These are phyloP conservation scores for Aplidium turbinatum DNA, from an alignment of 23 tunicate species.

Conservation along the genomic window DNA sequence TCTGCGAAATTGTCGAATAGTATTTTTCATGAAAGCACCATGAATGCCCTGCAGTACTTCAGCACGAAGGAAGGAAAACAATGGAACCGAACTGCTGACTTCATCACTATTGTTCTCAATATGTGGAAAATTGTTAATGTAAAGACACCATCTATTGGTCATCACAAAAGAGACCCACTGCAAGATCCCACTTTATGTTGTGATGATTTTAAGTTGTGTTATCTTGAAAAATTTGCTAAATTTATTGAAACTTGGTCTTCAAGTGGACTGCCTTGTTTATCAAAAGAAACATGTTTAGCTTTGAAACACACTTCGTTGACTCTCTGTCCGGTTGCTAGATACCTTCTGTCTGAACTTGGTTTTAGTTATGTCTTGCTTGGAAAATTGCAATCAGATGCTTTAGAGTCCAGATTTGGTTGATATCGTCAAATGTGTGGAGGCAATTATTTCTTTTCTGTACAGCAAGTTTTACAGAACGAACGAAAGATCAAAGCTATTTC, in stretches of 20 bases:
- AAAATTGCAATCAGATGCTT: conserved; percentile 36
- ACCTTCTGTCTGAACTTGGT: conserved; percentile 18
- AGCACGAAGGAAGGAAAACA: neutral
- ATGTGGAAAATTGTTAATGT: conserved; percentile 29
- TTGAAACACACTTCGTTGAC: conserved; percentile 20
- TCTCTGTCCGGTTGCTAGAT: conserved; percentile 13
- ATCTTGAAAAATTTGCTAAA: conserved; percentile 27
- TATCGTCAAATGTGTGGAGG: conserved; percentile 30
- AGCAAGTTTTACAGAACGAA: conserved; percentile 20
- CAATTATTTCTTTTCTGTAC: conserved; percentile 20
- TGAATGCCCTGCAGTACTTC: conserved; percentile 22
- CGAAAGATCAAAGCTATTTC: conserved; percentile 33
- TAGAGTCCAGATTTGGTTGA: conserved; percentile 21
- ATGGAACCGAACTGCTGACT: neutral
- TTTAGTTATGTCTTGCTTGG: conserved; percentile 19
- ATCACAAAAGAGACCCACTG: conserved; percentile 23
- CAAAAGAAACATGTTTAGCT: conserved; percentile 11
- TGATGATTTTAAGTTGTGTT: conserved; percentile 18
- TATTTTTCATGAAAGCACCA: conserved; percentile 24
- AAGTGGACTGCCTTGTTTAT: conserved; percentile 28
- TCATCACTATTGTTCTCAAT: conserved; percentile 14
- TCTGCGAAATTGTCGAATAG: conserved; percentile 21
- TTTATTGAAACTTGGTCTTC: conserved; percentile 24
- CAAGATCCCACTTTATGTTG: conserved; percentile 2
- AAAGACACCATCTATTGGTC: conserved; percentile 18